A percentile compares a stretch with the other conserved stretches of the same genome.
These are phyloP conservation scores for Oceanites oceanicus DNA, from an alignment of 2,113 vertebrate genomes.

Conservation along the genomic window DNA sequence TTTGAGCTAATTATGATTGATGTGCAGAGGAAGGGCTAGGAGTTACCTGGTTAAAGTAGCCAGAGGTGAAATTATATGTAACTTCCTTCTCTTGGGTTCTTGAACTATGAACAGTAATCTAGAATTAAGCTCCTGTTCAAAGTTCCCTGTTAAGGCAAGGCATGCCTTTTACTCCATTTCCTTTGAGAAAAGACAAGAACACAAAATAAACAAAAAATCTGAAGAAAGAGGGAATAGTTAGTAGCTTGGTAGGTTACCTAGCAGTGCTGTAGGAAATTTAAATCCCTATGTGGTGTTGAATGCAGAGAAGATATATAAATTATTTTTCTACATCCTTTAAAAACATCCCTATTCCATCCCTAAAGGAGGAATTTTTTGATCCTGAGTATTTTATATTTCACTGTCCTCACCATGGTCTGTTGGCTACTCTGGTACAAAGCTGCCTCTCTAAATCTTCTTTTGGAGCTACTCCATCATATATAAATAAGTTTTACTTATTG, in stretches of 20 bases:
- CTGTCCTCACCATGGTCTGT: not conserved
- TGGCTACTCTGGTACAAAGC: not conserved
- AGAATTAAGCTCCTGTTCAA: not conserved
- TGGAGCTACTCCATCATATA: not conserved
- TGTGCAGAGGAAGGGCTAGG: not conserved
- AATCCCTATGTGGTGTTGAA: not conserved
- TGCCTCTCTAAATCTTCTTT: not conserved
- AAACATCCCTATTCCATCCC: not conserved
- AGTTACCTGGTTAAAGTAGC: not conserved
- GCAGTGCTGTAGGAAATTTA: not conserved
- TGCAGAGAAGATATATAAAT: not conserved
- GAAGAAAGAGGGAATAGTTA: not conserved
- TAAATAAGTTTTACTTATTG: not conserved
- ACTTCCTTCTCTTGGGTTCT: not conserved
- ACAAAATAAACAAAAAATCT: not conserved
- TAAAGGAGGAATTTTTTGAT: not conserved
- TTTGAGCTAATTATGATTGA: not conserved
- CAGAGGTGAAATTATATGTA: not conserved
- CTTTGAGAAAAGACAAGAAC: not conserved
- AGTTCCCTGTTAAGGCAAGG: not conserved
- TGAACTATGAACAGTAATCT: not conserved
- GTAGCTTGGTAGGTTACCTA: not conserved
- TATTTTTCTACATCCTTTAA: not conserved
- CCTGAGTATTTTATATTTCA: not conserved
- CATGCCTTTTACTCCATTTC: not conserved